A percentile compares a stretch with the other conserved stretches of the same genome.
phyloP scores from a whole-genome alignment of 2,888 invertebrate genomes.

The Mechanitis messenoides region DNA sequence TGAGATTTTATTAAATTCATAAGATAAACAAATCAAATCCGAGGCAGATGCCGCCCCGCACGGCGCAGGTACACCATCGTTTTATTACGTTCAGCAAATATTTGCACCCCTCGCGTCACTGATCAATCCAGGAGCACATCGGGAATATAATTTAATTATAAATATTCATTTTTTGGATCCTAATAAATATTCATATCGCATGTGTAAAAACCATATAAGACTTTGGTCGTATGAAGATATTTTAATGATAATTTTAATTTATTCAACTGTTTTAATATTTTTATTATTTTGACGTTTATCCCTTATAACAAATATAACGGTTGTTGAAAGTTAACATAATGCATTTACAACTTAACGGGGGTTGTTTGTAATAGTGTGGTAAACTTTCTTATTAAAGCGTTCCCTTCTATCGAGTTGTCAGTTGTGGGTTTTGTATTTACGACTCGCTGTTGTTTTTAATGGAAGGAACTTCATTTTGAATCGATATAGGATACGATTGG shows the following conservation, averaged over 20 bases:
- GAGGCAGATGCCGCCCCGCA: conserved; percentile 3
- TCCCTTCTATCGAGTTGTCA: neutral
- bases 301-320: neutral
- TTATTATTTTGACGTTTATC: neutral
- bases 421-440: conserved; percentile 1
- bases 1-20: conserved; percentile 4
- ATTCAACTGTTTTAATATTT: conserved; percentile 1
- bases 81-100: conserved; percentile 58
- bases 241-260: neutral
- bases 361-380: neutral
- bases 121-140: conserved; percentile 22
- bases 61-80: conserved; percentile 53
- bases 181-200: conserved; percentile 2
- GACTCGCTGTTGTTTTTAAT: conserved; percentile 3
- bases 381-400: neutral
- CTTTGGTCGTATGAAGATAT: neutral
- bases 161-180: conserved; percentile 1
- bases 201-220: neutral
- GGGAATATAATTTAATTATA: conserved; percentile 5
- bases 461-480: too few relatives aligned
- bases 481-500: too few relatives aligned
- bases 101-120: conserved; percentile 40
- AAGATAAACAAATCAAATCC: conserved; percentile 17
- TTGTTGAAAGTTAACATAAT: conserved; percentile 1
- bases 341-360: conserved; percentile 5